Conservation (phyloP, 2,113 vertebrate species). For the Cathartes aura region DNA sequence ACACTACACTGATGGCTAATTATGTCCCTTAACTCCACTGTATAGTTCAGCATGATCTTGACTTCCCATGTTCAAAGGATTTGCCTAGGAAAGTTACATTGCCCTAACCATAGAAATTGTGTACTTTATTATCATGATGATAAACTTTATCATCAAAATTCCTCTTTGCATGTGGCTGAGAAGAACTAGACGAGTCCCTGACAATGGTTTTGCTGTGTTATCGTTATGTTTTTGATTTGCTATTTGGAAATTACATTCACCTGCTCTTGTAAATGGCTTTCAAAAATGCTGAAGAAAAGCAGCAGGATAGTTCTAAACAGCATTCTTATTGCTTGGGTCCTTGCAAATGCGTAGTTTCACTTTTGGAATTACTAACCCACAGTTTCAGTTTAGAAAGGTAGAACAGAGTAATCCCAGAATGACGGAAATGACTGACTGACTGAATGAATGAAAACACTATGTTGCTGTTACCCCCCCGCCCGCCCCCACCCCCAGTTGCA, state of each 20-base stretch:
- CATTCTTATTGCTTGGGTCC: background rate
- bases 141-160: background rate
- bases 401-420: background rate
- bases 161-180: background rate
- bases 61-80: background rate
- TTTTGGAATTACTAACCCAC: background rate
- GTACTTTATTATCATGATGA: background rate
- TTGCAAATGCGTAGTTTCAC: background rate
- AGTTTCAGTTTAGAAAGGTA: background rate
- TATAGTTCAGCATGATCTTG: background rate
- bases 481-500: background rate
- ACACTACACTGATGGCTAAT: background rate
- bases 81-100: background rate
- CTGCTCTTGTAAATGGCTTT: background rate
- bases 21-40: background rate
- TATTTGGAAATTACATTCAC: background rate
- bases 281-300: background rate
- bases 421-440: background rate
- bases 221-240: background rate
- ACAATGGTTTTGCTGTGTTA: background rate
- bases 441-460: background rate
- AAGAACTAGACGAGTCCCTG: background rate
- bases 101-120: background rate
- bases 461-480: background rate
- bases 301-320: background rate